These are phyloP conservation scores for Ammodramus savannarum DNA, from an alignment of 2,113 vertebrate species.

Conservation along the genomic window DNA sequence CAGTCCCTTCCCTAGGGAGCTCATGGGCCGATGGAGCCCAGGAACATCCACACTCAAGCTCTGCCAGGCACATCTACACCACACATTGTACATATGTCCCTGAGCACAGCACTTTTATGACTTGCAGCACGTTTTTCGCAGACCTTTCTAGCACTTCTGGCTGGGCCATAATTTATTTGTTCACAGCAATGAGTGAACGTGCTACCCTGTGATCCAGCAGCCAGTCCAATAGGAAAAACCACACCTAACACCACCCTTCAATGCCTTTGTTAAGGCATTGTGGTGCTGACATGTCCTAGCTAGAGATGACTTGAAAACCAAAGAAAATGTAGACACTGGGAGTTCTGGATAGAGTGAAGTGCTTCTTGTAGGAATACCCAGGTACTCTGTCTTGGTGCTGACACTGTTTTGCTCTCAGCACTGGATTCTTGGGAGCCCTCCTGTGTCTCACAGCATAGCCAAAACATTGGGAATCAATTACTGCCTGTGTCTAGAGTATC, in stretches of 20 bases:
- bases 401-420: neutral
- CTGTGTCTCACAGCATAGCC: neutral
- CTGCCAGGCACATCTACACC: neutral
- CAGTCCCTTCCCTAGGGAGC: neutral
- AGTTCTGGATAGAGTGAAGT: neutral
- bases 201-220: neutral
- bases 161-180: neutral
- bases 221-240: neutral
- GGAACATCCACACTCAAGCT: neutral
- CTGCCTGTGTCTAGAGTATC: neutral
- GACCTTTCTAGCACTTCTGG: neutral
- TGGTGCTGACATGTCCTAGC: neutral
- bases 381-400: neutral
- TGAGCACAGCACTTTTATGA: accelerated
- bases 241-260: neutral
- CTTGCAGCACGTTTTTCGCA: neutral
- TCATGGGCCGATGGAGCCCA: accelerated
- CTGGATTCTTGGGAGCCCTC: neutral
- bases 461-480: neutral
- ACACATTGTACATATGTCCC: neutral
- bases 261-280: neutral
- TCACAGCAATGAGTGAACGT: neutral
- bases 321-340: neutral
- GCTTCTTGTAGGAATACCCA: neutral
- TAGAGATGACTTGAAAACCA: neutral